phyloP scores from a whole-genome alignment of 2,797 vertebrate species.

The Spinus olivaceus region DNA sequence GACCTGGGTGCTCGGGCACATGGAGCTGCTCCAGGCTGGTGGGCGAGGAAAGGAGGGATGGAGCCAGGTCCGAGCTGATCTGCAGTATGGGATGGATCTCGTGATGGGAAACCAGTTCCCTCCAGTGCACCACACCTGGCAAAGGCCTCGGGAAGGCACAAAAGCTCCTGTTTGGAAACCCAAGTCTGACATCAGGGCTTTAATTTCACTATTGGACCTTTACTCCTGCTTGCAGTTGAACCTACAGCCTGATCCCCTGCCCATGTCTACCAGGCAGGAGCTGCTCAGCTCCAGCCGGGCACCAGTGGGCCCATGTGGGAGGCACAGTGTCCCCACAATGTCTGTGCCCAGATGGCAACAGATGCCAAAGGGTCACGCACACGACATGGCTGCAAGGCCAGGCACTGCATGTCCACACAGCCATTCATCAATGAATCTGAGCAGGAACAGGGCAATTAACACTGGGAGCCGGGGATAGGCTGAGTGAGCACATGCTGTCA shows the following conservation, averaged over 20 bases:
- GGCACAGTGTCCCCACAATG: rapidly evolving
- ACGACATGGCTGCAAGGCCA: neutral
- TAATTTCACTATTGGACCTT: neutral
- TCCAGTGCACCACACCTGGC: neutral
- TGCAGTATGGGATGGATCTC: neutral
- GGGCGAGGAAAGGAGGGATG: neutral
- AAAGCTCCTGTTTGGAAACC: neutral
- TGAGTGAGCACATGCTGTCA: neutral
- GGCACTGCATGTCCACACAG: neutral
- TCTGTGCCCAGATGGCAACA: rapidly evolving
- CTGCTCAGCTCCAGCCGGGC: neutral
- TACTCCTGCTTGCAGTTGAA: neutral
- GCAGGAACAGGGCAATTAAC: slow-evolving; percentile 17
- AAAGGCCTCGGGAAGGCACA: neutral
- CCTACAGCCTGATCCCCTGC: neutral
- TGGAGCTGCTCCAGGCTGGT: rapidly evolving
- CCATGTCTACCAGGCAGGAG: neutral
- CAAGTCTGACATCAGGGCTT: neutral
- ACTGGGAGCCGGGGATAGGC: neutral
- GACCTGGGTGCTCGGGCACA: rapidly evolving
- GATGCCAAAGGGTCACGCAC: neutral
- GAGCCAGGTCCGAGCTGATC: neutral
- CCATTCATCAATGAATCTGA: neutral
- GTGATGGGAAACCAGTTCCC: rapidly evolving
- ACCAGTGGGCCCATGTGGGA: rapidly evolving